A percentile compares a stretch with the other conserved stretches of the same genome.
These are phyloP conservation scores for Porites divaricata DNA, from an alignment of 92 coral and sea anemone genomes.

Conservation along the genomic window DNA sequence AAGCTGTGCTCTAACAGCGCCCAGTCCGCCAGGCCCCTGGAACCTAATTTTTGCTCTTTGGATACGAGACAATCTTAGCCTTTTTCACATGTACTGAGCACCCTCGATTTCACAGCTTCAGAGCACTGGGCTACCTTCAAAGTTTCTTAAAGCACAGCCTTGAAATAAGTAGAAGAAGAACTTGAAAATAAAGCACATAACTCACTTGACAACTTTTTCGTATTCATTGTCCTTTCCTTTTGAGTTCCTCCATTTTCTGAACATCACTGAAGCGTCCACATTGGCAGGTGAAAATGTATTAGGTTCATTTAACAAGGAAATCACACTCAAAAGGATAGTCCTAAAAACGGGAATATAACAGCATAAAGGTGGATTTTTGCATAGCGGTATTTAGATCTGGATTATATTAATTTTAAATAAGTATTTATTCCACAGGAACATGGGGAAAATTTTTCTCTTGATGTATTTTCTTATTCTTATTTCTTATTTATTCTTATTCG, in stretches of 20 bases:
- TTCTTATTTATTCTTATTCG: too few relatives aligned
- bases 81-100: too few relatives aligned
- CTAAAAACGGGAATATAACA: conserved; percentile 39
- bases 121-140: too few relatives aligned
- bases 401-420: too few relatives aligned
- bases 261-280: conserved; percentile 99
- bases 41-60: too few relatives aligned
- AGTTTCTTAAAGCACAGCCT: neutral
- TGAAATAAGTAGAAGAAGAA: neutral
- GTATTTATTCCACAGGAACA: neutral
- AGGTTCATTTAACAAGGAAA: conserved; percentile 96
- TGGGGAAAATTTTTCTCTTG: neutral
- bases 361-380: too few relatives aligned
- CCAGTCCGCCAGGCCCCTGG: too few relatives aligned
- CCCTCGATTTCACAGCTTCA: too few relatives aligned
- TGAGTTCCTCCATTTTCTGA: conserved; percentile 95
- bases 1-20: too few relatives aligned
- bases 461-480: too few relatives aligned
- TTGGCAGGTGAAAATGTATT: conserved; percentile 99
- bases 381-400: too few relatives aligned
- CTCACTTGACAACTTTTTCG: conserved; percentile 91
- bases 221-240: conserved; percentile 98
- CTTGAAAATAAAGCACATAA: neutral
- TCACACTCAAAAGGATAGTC: conserved; percentile 95
- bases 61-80: too few relatives aligned